These are phyloP conservation scores for Chironomus tentans DNA, from an alignment of 2,888 invertebrate species.

Conservation along the genomic window DNA sequence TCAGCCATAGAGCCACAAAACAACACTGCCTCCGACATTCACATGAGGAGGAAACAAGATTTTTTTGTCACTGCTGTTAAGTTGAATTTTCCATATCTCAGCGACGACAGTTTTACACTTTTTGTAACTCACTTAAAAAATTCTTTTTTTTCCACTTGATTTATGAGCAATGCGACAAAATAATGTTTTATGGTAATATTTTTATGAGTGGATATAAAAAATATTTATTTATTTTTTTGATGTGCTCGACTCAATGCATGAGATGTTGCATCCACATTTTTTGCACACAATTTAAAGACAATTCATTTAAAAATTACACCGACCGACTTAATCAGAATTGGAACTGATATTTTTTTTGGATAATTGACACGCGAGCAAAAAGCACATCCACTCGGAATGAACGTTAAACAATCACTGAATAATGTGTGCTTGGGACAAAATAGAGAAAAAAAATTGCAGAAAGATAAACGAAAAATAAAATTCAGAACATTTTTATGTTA, in stretches of 20 bases:
- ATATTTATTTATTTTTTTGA: too few relatives aligned
- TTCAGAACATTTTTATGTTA: background rate
- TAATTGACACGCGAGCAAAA: background rate
- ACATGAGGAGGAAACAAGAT: background rate
- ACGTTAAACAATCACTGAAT: constrained; percentile 18
- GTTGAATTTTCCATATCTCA: too few relatives aligned
- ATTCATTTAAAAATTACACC: too few relatives aligned
- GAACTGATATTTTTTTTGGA: background rate
- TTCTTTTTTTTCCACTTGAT: constrained; percentile 7
- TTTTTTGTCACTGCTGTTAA: background rate
- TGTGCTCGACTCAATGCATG: background rate
- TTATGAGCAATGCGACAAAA: constrained; percentile 13
- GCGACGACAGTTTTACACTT: too few relatives aligned
- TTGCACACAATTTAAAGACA: too few relatives aligned
- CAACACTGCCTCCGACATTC: too few relatives aligned
- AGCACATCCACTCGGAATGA: constrained; percentile 17
- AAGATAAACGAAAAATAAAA: background rate
- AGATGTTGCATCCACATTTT: too few relatives aligned
- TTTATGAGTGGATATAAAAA: too few relatives aligned
- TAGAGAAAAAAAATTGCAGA: background rate
- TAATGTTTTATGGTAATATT: background rate
- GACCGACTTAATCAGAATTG: too few relatives aligned
- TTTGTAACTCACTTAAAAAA: background rate
- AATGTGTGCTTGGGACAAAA: background rate
- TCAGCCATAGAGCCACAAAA: too few relatives aligned